Percentiles rank a stretch among this genome's conserved stretches.
phyloP scores from a whole-genome alignment of 2,888 invertebrate genomes.

The Phlogophora meticulosa region DNA sequence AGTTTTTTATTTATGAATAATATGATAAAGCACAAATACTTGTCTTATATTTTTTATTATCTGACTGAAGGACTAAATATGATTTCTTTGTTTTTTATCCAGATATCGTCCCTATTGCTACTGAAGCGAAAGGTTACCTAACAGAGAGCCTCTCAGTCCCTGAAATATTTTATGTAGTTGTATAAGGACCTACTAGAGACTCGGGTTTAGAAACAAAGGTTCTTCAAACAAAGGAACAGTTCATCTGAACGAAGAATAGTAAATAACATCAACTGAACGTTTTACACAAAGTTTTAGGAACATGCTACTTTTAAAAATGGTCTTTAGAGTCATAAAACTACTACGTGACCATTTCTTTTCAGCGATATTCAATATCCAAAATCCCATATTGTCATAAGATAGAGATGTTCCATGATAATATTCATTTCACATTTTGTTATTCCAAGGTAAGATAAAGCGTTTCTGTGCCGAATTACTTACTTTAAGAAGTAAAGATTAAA shows the following conservation, averaged over 20 bases:
- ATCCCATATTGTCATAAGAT: not conserved
- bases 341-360: not conserved
- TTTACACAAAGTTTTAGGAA: not conserved
- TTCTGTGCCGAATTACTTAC: not conserved
- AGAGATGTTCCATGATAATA: not conserved
- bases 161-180: slow-evolving; percentile 16
- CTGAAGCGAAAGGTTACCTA: slow-evolving; percentile 41
- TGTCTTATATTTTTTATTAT: too few species aligned
- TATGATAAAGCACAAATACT: too few species aligned
- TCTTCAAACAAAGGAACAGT: not conserved
- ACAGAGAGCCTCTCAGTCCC: slow-evolving; percentile 10
- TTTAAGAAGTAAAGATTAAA: not conserved
- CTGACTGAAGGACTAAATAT: too few species aligned
- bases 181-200: slow-evolving; percentile 11
- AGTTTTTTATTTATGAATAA: too few species aligned
- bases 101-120: too few species aligned
- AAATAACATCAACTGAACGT: not conserved
- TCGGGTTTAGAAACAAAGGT: not conserved
- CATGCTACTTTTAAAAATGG: not conserved
- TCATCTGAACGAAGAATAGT: not conserved
- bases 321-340: not conserved
- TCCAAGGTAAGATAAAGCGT: not conserved
- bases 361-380: not conserved
- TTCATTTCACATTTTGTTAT: not conserved
- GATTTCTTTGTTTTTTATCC: too few species aligned